A percentile compares a stretch with the other conserved stretches of the same genome.
These are phyloP conservation scores for Beris morrisii DNA, from an alignment of 2,888 invertebrate species.

Conservation along the genomic window DNA sequence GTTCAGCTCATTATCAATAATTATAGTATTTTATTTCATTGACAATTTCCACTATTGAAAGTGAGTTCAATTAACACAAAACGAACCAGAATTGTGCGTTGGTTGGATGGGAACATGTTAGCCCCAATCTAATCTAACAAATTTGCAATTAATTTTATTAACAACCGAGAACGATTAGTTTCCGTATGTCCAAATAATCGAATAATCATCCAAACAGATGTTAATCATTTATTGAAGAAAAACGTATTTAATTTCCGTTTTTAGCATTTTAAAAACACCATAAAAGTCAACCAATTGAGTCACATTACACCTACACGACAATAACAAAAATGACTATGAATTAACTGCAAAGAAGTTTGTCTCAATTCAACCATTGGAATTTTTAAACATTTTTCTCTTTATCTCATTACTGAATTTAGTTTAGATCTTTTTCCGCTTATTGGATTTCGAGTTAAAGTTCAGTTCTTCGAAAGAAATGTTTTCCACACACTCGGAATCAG, in stretches of 20 bases:
- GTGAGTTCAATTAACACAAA: no score
- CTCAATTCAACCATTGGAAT: no score
- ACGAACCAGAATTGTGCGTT: no score
- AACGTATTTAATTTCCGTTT: constrained; percentile 15
- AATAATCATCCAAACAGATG: neutral
- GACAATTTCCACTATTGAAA: no score
- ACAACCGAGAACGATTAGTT: neutral
- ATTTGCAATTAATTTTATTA: constrained; percentile 3
- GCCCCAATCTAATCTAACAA: no score
- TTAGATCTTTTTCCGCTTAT: neutral
- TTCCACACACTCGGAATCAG: neutral
- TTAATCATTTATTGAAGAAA: neutral
- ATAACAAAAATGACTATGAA: neutral
- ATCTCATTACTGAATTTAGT: no score
- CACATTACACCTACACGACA: constrained; percentile 7
- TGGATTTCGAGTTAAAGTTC: constrained; percentile 11
- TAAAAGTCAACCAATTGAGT: neutral
- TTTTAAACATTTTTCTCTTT: no score
- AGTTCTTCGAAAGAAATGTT: neutral
- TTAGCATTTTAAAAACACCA: neutral
- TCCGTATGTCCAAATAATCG: neutral
- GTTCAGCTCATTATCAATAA: no score
- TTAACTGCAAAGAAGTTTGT: neutral
- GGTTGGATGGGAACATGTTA: no score
- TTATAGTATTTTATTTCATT: no score